phyloP scores from a whole-genome alignment of 2,888 invertebrate species.

The Argyresthia goedartella region DNA sequence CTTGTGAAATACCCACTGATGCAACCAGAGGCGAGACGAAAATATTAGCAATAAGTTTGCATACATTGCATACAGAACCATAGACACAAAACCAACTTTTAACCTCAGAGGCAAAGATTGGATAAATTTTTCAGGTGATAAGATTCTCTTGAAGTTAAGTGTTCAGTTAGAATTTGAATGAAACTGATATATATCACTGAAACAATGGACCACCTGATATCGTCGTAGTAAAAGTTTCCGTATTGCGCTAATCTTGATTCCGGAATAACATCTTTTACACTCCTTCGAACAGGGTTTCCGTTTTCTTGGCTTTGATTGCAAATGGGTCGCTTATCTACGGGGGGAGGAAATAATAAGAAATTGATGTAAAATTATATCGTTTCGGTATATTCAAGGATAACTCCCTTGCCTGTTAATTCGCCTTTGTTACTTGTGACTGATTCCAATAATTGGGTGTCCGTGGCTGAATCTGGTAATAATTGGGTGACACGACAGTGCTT shows the following conservation, averaged over 20 bases:
- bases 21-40: too few relatives aligned
- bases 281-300: conserved; percentile 44
- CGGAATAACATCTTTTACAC: conserved; percentile 75
- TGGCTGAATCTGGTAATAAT: conserved; percentile 45
- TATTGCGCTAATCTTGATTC: conserved; percentile 73
- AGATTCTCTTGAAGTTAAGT: too few relatives aligned
- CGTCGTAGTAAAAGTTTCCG: conserved; percentile 69
- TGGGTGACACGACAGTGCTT: conserved; percentile 57
- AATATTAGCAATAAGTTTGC: too few relatives aligned
- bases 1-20: too few relatives aligned
- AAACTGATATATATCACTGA: not conserved
- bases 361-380: not conserved
- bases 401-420: conserved; percentile 39
- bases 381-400: not conserved
- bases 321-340: conserved; percentile 37
- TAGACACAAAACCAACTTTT: too few relatives aligned
- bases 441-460: conserved; percentile 40
- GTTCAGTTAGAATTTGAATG: conserved; percentile 1
- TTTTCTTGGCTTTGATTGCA: conserved; percentile 46
- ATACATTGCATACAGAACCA: too few relatives aligned
- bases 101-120: too few relatives aligned
- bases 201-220: conserved; percentile 33
- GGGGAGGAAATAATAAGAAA: conserved; percentile 2
- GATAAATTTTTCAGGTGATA: too few relatives aligned
- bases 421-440: conserved; percentile 36